Evolutionary conservation across 2,888 invertebrate genomes (phyloP).

Genomic region (Drosophila glabriapex): DNA sequence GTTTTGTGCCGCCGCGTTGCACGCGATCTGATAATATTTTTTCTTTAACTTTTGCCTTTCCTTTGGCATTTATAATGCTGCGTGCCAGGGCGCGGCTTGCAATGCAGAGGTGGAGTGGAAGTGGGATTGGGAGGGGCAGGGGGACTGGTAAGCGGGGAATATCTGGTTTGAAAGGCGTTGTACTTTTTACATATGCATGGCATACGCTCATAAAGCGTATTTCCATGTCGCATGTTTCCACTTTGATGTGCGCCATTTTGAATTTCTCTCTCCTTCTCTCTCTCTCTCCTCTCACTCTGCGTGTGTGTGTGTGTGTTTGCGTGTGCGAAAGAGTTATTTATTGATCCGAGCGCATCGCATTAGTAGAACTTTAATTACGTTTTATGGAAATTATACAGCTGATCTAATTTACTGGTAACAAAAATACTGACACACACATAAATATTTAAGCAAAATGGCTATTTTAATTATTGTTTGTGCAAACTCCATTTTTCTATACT

Average conservation of each 20-base stretch:
- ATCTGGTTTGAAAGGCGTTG: conserved; percentile 32
- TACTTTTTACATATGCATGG: conserved; percentile 67
- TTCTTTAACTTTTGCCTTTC: conserved; percentile 33
- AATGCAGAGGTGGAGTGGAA: background rate
- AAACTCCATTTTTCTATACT: background rate
- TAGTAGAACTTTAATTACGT: conserved; percentile 46
- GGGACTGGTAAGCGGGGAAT: background rate
- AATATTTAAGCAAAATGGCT: background rate
- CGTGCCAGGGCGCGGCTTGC: conserved; percentile 67
- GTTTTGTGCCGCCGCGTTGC: conserved; percentile 63
- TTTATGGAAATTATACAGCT: conserved; percentile 49
- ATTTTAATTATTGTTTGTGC: background rate
- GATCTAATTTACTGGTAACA: conserved; percentile 39
- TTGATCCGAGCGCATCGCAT: conserved; percentile 39
- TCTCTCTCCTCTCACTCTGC: background rate
- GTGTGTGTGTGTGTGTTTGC: conserved; percentile 14
- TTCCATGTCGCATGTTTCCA: conserved; percentile 73
- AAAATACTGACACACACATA: background rate
- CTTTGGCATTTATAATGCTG: conserved; percentile 71
- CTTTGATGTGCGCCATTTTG: conserved; percentile 76
- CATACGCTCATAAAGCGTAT: conserved; percentile 60
- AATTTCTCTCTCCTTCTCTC: conserved; percentile 38
- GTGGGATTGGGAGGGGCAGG: background rate
- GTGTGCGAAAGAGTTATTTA: conserved; percentile 58
- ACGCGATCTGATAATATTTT: conserved; percentile 80